Percentiles rank a stretch among this genome's conserved stretches.
Evolutionary conservation across 1,140 invertebrate species (phyloP).

Genomic region (Aphidius gifuensis): DNA sequence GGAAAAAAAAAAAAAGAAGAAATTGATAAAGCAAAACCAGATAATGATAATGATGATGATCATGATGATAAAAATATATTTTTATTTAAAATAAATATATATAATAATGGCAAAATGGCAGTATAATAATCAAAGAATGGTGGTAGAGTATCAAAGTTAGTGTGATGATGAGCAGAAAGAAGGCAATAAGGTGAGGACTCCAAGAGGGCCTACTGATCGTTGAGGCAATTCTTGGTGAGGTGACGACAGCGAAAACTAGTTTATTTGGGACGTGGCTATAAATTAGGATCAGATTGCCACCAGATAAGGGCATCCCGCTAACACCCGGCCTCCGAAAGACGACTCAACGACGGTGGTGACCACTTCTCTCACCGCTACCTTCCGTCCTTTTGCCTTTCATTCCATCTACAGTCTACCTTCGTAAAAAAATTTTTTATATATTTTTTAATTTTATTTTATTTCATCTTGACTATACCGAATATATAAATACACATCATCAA

Average conservation of each 20-base stretch:
- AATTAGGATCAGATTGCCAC: constrained; percentile 57
- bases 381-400: constrained; percentile 16
- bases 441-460: no score
- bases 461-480: no score
- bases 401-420: constrained; percentile 13
- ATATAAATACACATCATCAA: no score
- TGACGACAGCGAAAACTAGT: constrained; percentile 58
- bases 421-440: constrained; percentile 16
- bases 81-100: background rate
- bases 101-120: constrained; percentile 8
- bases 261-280: constrained; percentile 57
- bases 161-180: constrained; percentile 20
- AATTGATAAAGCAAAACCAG: no score
- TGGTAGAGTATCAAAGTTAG: constrained; percentile 6
- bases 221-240: constrained; percentile 32
- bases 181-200: background rate
- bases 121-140: constrained; percentile 8
- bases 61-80: background rate
- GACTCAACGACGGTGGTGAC: constrained; percentile 29
- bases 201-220: constrained; percentile 24
- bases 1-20: no score
- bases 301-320: constrained; percentile 54
- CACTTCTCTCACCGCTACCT: constrained; percentile 12
- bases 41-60: no score
- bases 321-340: constrained; percentile 54